Base-by-base conservation (phyloP, 2,797 vertebrate genomes). In the Pipistrellus pygmaeus region DNA sequence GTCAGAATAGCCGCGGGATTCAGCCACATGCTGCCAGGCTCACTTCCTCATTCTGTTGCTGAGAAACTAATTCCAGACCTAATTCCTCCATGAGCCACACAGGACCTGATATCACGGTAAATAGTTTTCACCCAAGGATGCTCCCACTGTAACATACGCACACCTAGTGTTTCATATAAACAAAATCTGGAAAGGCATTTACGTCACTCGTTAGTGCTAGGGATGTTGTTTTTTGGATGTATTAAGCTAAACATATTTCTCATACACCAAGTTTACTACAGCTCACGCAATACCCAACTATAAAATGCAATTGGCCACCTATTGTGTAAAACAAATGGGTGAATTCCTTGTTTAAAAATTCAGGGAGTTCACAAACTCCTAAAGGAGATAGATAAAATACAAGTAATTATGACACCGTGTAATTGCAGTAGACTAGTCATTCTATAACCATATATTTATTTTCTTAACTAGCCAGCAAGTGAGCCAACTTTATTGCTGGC, bases 331-430 rank as follows among this genome's bases (percentile, higher is more conserved):
- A 83, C 12, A 53, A 85, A 83, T 6, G 1, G 30, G 25, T 32
- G 73, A 53, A 81, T 55, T 78, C 11, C 35, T 85, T 85, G 17
- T 80, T 95, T 84, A 71, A 72, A 93, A 94, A 66, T 68, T 41
- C 25, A 57, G 9, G 13, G 11, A 80, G 9, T 53, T 88, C 44
- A 55, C 21, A 62, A 1, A 82, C 18, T 35, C 76, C 5, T 23
- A 41, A 87, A 87, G 14, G 32, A 71, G 12, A 89, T 1, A 41
- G 14, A 75, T 48, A 91, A 91, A 87, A 88, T 83, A 30, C 32
- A 95, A 66, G 25, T 77, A 83, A 57, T 64, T 94, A 32, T 76
- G 30, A 86, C 90, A 64, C 14, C 23, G 0, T 62, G 64, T 48
- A n/a, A 81, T 72, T 85, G 18, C 55, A 85, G 30, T 53, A 55